Conservation (phyloP, 2,113 vertebrate genomes). For the Dasyurus viverrinus region DNA sequence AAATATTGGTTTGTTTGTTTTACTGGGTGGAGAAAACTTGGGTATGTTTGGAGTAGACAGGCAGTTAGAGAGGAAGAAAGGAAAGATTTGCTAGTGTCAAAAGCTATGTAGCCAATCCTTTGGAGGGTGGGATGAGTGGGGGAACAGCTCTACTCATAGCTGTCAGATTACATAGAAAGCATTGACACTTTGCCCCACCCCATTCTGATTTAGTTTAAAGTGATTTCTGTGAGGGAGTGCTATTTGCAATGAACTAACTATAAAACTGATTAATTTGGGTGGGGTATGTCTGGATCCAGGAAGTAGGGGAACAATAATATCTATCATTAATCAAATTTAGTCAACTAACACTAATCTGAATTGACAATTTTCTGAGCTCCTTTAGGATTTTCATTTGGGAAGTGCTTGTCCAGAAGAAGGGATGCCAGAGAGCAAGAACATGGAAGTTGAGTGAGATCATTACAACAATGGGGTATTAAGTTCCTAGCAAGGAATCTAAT, state of each 20-base stretch:
- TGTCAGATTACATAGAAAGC: not conserved
- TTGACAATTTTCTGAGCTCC: not conserved
- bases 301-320: not conserved
- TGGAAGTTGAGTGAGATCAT: not conserved
- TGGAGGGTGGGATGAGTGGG: too few species aligned
- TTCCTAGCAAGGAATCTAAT: too few species aligned
- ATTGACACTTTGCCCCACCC: not conserved
- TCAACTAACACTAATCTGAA: not conserved
- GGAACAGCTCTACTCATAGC: not conserved
- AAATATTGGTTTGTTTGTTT: not conserved
- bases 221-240: not conserved
- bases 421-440: not conserved
- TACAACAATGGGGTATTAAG: not conserved
- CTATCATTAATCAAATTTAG: not conserved
- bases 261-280: not conserved
- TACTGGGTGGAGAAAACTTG: not conserved
- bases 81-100: not conserved
- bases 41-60: not conserved
- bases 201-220: not conserved
- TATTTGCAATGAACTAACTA: not conserved
- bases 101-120: not conserved
- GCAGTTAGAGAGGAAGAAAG: not conserved
- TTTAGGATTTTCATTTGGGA: not conserved
- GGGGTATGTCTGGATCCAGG: not conserved
- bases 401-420: not conserved